These are phyloP conservation scores for Bombylius discolor DNA, from an alignment of 2,888 invertebrate genomes.

Conservation along the genomic window DNA sequence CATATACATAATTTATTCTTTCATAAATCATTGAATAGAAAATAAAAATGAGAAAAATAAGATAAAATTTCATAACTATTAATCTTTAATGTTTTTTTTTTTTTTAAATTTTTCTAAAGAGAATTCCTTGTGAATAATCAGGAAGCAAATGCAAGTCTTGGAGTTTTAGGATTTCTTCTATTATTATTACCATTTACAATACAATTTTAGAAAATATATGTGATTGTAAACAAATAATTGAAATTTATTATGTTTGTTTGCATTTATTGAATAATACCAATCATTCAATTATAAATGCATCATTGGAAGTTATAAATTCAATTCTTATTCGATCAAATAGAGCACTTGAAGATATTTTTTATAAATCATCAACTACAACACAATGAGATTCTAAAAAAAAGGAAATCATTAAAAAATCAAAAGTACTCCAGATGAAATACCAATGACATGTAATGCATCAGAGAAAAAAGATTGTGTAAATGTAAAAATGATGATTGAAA, in stretches of 20 bases:
- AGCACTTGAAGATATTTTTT: slow-evolving; percentile 26
- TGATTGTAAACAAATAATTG: slow-evolving; percentile 34
- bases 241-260: slow-evolving; percentile 68
- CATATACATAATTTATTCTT: no score
- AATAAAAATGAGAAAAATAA: no score
- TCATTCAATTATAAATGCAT: slow-evolving; percentile 79
- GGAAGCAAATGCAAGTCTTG: slow-evolving; percentile 43
- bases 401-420: slow-evolving; percentile 37
- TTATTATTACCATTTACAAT: slow-evolving; percentile 43
- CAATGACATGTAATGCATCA: no score
- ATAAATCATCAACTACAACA: slow-evolving; percentile 33
- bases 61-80: no score
- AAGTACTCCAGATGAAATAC: no score
- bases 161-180: slow-evolving; percentile 52
- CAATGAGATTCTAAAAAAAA: slow-evolving; percentile 33
- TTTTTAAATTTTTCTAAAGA: slow-evolving; percentile 9
- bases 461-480: no score
- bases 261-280: slow-evolving; percentile 56
- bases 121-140: slow-evolving; percentile 32
- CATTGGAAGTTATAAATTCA: slow-evolving; percentile 52
- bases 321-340: slow-evolving; percentile 25
- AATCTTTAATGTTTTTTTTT: no score
- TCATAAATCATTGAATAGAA: no score
- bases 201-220: slow-evolving; percentile 27
- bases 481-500: no score